Evolutionary conservation across 2,113 vertebrate genomes (phyloP), one percentile per base, ranked within the genome.

Genomic region (Tamias sibiricus): DNA sequence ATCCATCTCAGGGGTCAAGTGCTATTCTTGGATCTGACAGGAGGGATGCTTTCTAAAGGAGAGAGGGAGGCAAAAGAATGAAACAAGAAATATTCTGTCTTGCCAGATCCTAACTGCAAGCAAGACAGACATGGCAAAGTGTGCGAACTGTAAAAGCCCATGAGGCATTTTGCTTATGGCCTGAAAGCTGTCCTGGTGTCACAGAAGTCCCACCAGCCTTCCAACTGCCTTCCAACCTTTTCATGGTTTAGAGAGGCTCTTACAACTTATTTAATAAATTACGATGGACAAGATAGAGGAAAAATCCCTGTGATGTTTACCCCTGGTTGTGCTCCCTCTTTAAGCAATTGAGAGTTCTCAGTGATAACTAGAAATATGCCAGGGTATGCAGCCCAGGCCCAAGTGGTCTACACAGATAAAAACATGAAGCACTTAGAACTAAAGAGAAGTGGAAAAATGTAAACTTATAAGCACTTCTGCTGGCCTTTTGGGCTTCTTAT

Each of bases 361-460:
- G 11, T 20, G 0, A 17, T 8, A 52, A 59, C 68, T 74, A 22
- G 20, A n/a, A 47, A 16, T 5, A 9, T 0, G 0, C 24, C 1
- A 14, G 82, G 17, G 44, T 5, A 4, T 49, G 4, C 22, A 12
- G 20, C 4, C 44, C 32, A 54, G 86, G 54, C 12, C 62, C n/a
- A 20, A 37, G 26, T 8, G 16, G 59, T 62, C 59, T 28, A 28
- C 2, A 9, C 0, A 54, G 52, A 37, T 62, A 26, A 20, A 13
- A 75, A 47, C 0, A 0, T 0, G 11, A 11, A 7, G 32, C 9
- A 12, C 42, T n/a, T 2, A 35, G n/a, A 54, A 0, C n/a, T 4
- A 37, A 17, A 22, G 22, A 28, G 37, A 32, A 54, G 40, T n/a
- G 9, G 0, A 44, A 12, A 0, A 17, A 0, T 4, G 13, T 1